These are phyloP conservation scores for Plecotus auritus DNA, from an alignment of 2,113 vertebrate genomes.

Conservation along the genomic window DNA sequence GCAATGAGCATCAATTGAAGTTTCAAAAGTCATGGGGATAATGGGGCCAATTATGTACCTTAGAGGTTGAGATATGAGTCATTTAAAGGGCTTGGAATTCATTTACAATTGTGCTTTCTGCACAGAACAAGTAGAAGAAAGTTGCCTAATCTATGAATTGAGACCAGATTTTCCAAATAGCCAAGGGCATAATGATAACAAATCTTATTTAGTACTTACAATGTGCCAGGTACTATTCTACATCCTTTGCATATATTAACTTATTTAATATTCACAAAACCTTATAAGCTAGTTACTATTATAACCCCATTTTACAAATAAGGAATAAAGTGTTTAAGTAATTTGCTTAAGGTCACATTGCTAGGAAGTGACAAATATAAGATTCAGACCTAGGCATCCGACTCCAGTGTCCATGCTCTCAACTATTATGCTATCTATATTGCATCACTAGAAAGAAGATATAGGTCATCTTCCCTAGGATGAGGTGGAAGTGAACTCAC, in stretches of 20 bases:
- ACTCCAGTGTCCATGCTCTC: not conserved
- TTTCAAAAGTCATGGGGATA: not conserved
- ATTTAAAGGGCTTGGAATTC: not conserved
- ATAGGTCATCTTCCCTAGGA: not conserved
- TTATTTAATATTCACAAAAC: not conserved
- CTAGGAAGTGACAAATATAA: not conserved
- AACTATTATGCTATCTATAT: not conserved
- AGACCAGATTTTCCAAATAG: conserved; percentile 6
- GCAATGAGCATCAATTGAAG: not conserved
- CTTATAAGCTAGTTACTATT: not conserved
- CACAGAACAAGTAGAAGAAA: not conserved
- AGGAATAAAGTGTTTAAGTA: not conserved
- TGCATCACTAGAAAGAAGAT: not conserved
- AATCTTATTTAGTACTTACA: not conserved
- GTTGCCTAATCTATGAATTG: not conserved
- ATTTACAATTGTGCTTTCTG: conserved; percentile 5
- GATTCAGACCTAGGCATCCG: not conserved
- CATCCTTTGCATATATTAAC: not conserved
- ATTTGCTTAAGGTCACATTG: not conserved
- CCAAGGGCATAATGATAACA: not conserved
- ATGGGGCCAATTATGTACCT: not conserved
- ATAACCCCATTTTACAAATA: not conserved
- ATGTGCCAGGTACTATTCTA: not conserved
- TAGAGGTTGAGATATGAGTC: not conserved
- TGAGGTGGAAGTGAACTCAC: not conserved